Evolutionary conservation across 2,888 invertebrate genomes (phyloP).

Genomic region (Conomelus anceps): DNA sequence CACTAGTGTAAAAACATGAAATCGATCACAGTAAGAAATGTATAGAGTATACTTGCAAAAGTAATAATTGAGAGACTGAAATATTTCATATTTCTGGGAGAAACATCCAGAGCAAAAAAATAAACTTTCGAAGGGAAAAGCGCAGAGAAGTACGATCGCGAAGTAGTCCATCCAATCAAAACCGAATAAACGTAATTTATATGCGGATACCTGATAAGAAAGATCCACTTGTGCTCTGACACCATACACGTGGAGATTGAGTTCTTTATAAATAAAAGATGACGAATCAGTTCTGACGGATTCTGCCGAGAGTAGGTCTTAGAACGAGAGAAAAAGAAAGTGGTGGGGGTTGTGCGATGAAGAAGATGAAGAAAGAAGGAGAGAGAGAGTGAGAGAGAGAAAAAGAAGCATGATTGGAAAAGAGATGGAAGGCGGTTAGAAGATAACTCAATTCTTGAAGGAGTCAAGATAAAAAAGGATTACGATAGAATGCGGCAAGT

Average conservation of each 20-base stretch:
- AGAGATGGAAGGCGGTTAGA: not conserved
- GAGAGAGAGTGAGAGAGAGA: not conserved
- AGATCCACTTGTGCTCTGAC: not conserved
- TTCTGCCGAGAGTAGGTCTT: not conserved
- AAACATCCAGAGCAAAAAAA: not conserved
- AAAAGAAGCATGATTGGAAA: not conserved
- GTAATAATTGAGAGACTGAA: too few species aligned
- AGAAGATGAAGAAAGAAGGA: not conserved
- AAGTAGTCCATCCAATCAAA: not conserved
- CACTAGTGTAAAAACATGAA: too few species aligned
- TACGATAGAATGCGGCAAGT: not conserved
- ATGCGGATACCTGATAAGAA: not conserved
- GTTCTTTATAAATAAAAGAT: not conserved
- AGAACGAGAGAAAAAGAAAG: not conserved
- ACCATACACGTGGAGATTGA: not conserved
- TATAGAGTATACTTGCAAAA: too few species aligned
- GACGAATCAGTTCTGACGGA: not conserved
- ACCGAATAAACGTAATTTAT: not conserved
- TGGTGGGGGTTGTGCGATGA: not conserved
- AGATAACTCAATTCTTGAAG: not conserved
- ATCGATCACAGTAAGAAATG: too few species aligned
- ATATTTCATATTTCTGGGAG: too few species aligned
- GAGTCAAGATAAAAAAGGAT: not conserved
- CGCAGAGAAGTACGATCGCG: not conserved
- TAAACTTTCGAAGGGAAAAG: not conserved